Evolutionary conservation across 2,888 invertebrate genomes (phyloP), one percentile per base, ranked within the genome.

Genomic region (Malacosoma neustria): DNA sequence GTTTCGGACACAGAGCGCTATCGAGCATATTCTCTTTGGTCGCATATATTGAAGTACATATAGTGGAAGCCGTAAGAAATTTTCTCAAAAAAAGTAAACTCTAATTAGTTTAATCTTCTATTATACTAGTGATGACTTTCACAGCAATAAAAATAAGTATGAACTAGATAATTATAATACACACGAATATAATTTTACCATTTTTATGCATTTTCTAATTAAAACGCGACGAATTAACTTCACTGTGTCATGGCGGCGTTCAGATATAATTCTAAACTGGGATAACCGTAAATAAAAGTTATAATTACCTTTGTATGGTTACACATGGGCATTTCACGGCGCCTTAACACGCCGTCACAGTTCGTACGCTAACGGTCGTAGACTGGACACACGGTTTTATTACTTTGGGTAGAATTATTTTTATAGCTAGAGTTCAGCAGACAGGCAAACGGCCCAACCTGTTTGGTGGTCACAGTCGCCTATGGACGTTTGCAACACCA

Each of bases 301-400:
- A 41, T 49, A 47, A 49, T 47, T 51, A 43, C 38, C 42, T 45
- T 36, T 43, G 44, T 41, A 42, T 44, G 41, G 44, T 34, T 38
- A 42, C 39, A 40, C 37, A 41, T 22, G 34, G 38, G 41, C 42
- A 38, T 40, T 48, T 51, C 48, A 51, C 51, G 51, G 39, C 37
- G 38, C 34, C 39, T 51, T 39, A 42, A 41, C 45, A 46, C 41
- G 43, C 22, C 22, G 22, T 22, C 22, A 22, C 22, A 22, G 22
- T 22, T 22, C 22, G 22, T 22, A 22, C 22, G 22, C 22, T 33
- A 33, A 33, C 14, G 14, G 14, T n/a, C 14, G 14, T 13, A 14
- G 6, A 33, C 11, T 13, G 14, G 14, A 14, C 29, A 34, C 34
- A 36, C 9, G 22, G 36, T 33, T 38, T 35, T 22, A n/a, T n/a